phyloP scores from a whole-genome alignment of 1,140 invertebrate species.

The Bombus breviceps region DNA sequence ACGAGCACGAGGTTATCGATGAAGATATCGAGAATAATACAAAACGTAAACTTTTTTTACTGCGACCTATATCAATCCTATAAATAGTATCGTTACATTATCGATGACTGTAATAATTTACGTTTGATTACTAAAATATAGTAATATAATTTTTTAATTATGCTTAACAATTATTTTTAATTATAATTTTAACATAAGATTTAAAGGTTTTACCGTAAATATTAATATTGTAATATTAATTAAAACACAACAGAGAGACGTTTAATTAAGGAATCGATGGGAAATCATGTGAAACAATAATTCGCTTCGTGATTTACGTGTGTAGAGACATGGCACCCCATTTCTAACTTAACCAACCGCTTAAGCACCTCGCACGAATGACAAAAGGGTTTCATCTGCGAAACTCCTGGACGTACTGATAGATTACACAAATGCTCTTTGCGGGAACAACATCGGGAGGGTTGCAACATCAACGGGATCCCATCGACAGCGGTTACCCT shows the following conservation, averaged over 20 bases:
- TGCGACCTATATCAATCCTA: too few relatives aligned
- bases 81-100: too few relatives aligned
- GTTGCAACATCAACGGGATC: slow-evolving; percentile 38
- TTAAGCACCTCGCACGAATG: slow-evolving; percentile 75
- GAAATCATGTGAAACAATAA: neutral
- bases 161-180: too few relatives aligned
- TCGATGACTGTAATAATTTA: too few relatives aligned
- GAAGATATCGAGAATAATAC: neutral
- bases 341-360: slow-evolving; percentile 75
- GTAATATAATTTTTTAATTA: too few relatives aligned
- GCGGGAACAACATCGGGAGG: slow-evolving; percentile 66
- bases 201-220: too few relatives aligned
- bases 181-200: too few relatives aligned
- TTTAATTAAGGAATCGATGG: neutral
- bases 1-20: neutral
- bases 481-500: slow-evolving; percentile 42
- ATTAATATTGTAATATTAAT: neutral
- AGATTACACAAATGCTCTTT: slow-evolving; percentile 81
- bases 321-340: slow-evolving; percentile 11
- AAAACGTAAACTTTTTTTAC: neutral
- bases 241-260: neutral
- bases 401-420: slow-evolving; percentile 73
- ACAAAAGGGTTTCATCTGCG: slow-evolving; percentile 80
- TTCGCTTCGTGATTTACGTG: neutral
- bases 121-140: too few relatives aligned